Percentiles rank a stretch among this genome's conserved stretches.
Evolutionary conservation across 2,797 vertebrate species (phyloP).

Genomic region (Acropternis orthonyx): DNA sequence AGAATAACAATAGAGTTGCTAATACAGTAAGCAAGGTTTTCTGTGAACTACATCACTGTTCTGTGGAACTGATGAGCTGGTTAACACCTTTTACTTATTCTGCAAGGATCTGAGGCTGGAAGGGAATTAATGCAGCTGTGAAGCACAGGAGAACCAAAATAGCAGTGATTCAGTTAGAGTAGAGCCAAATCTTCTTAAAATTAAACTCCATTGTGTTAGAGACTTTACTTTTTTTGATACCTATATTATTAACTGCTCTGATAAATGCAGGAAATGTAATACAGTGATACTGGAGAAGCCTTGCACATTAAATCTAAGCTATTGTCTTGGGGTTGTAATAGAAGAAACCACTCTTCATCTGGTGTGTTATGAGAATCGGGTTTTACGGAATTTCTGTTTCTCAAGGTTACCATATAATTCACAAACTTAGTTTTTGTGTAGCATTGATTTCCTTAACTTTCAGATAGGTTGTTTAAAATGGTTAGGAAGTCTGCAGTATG

Average conservation of each 20-base stretch:
- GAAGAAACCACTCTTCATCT: slow-evolving; percentile 33
- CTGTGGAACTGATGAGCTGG: slow-evolving; percentile 30
- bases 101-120: neutral
- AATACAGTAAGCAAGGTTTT: slow-evolving; percentile 30
- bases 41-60: neutral
- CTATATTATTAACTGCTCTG: slow-evolving; percentile 63
- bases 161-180: slow-evolving; percentile 54
- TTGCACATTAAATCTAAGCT: slow-evolving; percentile 43
- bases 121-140: slow-evolving; percentile 38
- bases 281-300: slow-evolving; percentile 45
- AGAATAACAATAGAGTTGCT: neutral
- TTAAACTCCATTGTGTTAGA: slow-evolving; percentile 58
- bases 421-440: neutral
- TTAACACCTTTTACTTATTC: slow-evolving; percentile 56
- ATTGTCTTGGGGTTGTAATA: slow-evolving; percentile 21
- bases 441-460: neutral
- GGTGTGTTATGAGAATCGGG: neutral
- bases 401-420: slow-evolving; percentile 13
- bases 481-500: neutral
- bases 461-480: neutral
- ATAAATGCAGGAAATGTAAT: slow-evolving; percentile 47
- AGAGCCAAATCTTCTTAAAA: slow-evolving; percentile 52
- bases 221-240: slow-evolving; percentile 62
- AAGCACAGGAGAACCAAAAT: slow-evolving; percentile 21
- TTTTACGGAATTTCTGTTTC: neutral